Evolutionary conservation across 2,113 vertebrate species (phyloP).

Genomic region (Delphinus delphis): DNA sequence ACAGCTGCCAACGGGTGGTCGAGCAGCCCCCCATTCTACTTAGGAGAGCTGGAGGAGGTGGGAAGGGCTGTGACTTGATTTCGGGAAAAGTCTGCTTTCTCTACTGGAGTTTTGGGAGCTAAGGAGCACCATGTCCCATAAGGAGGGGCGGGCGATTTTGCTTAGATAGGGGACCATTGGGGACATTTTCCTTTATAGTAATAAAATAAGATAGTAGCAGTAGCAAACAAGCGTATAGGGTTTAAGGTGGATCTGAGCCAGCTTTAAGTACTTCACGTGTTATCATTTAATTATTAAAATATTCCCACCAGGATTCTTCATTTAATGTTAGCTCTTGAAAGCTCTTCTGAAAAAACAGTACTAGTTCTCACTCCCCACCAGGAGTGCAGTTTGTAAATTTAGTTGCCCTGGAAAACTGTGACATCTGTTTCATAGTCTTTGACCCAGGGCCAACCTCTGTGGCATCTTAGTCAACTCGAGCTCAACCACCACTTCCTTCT

Average conservation of each 20-base stretch:
- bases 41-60: not conserved
- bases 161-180: not conserved
- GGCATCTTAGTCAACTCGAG: not conserved
- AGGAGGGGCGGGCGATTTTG: not conserved
- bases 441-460: not conserved
- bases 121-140: not conserved
- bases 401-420: not conserved
- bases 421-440: not conserved
- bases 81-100: not conserved
- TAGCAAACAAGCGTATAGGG: not conserved
- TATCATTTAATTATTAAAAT: not conserved
- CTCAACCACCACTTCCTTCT: not conserved
- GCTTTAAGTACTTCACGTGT: fast-evolving
- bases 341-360: not conserved
- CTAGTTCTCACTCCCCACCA: too few relatives aligned
- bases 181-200: not conserved
- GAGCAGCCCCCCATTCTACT: not conserved
- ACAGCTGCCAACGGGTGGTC: not conserved
- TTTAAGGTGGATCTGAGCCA: not conserved
- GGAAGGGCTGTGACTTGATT: not conserved
- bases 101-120: not conserved
- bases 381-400: not conserved
- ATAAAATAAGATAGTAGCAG: not conserved
- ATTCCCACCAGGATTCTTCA: not conserved
- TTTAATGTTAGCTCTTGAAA: not conserved